Conservation (phyloP, 2,113 vertebrate species). For the Pangasianodon gigas region DNA sequence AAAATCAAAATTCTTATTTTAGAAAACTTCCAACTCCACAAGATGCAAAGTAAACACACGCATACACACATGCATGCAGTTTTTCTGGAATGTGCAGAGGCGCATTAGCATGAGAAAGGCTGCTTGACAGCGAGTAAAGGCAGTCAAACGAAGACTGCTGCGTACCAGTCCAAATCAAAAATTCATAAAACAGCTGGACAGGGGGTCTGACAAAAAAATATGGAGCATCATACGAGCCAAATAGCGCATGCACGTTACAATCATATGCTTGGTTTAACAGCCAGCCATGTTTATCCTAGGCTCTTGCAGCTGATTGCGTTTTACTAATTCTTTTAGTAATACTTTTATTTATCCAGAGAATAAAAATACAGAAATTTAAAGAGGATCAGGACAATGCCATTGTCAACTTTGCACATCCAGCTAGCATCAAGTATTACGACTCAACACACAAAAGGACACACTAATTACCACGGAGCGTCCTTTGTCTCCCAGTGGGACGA, state of each 20-base stretch:
- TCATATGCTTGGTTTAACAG: constrained; percentile 1
- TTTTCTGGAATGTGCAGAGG: not conserved
- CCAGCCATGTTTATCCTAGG: not conserved
- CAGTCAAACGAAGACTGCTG: constrained; percentile 10
- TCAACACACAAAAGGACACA: constrained; percentile 43
- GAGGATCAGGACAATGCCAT: not conserved
- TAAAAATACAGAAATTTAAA: not conserved
- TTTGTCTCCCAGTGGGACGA: constrained; percentile 17
- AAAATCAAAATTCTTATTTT: not conserved
- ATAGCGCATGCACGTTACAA: not conserved
- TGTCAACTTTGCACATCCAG: not conserved
- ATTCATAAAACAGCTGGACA: not conserved
- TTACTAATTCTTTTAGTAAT: not conserved
- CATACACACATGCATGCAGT: constrained; percentile 1
- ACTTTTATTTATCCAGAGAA: not conserved
- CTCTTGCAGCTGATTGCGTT: not conserved
- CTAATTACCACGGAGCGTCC: constrained; percentile 34
- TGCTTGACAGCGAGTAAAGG: constrained; percentile 27
- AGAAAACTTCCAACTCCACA: constrained; percentile 23
- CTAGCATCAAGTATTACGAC: not conserved
- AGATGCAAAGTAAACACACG: constrained; percentile 4
- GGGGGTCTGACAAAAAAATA: not conserved
- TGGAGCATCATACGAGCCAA: not conserved
- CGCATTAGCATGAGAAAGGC: constrained; percentile 42
- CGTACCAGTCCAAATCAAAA: not conserved